These are phyloP conservation scores for Probosciger aterrimus DNA, from an alignment of 2,113 vertebrate genomes.

Conservation along the genomic window DNA sequence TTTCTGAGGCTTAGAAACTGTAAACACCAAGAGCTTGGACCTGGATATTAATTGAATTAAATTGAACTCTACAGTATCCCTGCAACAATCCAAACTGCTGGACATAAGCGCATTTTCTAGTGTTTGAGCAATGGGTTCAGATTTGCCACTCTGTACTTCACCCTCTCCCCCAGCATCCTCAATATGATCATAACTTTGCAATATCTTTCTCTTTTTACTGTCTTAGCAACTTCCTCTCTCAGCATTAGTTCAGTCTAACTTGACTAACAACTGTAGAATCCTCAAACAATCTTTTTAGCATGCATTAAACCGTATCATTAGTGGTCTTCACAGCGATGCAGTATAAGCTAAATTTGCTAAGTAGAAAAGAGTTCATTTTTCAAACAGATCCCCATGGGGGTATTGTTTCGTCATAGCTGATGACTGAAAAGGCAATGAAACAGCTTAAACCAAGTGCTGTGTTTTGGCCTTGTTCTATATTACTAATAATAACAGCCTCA, in stretches of 20 bases:
- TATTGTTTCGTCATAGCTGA: conserved; percentile 26
- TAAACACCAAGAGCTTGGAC: not conserved
- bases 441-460: not conserved
- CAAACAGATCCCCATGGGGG: not conserved
- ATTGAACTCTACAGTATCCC: not conserved
- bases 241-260: not conserved
- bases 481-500: not conserved
- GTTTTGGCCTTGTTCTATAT: not conserved
- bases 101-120: not conserved
- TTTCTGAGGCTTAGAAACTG: not conserved
- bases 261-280: not conserved
- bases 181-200: not conserved
- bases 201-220: not conserved
- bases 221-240: not conserved
- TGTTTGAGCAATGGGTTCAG: not conserved
- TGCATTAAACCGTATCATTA: conserved; percentile 39
- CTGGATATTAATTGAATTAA: not conserved
- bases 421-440: conserved; percentile 34
- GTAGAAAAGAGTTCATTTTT: conserved; percentile 37
- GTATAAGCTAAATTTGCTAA: not conserved
- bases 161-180: not conserved
- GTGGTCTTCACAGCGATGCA: not conserved
- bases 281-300: conserved; percentile 19
- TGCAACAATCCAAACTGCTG: not conserved
- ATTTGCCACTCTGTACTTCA: not conserved